Evolutionary conservation across 2,888 invertebrate genomes (phyloP).

Genomic region (Griposia aprilina): DNA sequence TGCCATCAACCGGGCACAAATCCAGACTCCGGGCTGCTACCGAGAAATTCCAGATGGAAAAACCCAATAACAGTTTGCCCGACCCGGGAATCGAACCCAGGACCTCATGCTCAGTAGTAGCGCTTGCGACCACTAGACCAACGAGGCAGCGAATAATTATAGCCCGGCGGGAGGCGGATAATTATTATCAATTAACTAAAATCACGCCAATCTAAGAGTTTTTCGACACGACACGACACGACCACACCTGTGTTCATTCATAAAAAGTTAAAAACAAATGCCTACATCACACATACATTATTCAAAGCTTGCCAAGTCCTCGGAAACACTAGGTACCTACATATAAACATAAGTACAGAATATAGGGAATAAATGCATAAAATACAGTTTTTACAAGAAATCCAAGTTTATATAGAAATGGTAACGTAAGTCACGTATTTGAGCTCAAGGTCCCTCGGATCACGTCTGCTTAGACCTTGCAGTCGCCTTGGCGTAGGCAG

Average conservation of each 20-base stretch:
- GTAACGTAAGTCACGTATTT: conserved; percentile 49
- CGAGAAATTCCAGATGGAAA: too few relatives aligned
- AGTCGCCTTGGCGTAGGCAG: conserved; percentile 52
- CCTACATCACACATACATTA: conserved; percentile 27
- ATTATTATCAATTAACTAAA: background rate
- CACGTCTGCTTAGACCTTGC: conserved; percentile 64
- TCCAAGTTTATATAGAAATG: conserved; percentile 53
- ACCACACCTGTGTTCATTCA: conserved; percentile 30
- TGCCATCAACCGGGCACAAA: too few relatives aligned
- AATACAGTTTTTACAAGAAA: conserved; percentile 43
- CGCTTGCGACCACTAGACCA: too few relatives aligned
- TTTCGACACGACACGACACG: background rate
- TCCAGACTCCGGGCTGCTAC: too few relatives aligned
- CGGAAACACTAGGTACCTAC: background rate
- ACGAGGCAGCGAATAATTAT: too few relatives aligned
- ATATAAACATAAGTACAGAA: background rate
- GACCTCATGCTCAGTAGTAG: too few relatives aligned
- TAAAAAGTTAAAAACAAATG: conserved; percentile 2
- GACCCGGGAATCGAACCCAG: too few relatives aligned
- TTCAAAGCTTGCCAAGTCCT: conserved; percentile 31
- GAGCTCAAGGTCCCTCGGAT: conserved; percentile 58
- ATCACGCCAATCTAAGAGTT: background rate
- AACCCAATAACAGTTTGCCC: too few relatives aligned
- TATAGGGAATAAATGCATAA: conserved; percentile 17
- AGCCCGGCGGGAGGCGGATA: too few relatives aligned